Conservation (phyloP, 2,888 invertebrate species). For the Drosophila leonis region DNA sequence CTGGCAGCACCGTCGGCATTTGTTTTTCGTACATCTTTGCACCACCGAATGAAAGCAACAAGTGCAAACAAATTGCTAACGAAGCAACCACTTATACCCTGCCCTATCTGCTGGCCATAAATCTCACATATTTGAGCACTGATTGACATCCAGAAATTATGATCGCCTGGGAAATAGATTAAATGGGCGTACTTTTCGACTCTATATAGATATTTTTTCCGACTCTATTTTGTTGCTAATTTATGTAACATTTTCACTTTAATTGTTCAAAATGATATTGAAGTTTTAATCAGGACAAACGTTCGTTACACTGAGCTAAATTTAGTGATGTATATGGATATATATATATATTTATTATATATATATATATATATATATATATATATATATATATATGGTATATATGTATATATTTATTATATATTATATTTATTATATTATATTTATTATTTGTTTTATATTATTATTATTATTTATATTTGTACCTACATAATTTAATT, state of each 20-base stretch:
- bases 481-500: no score
- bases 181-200: constrained; percentile 6
- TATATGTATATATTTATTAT: no score
- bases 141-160: constrained; percentile 62
- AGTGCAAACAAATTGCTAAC: constrained; percentile 33
- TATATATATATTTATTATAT: no score
- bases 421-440: no score
- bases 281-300: constrained; percentile 6
- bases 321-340: not conserved
- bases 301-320: not conserved
- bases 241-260: constrained; percentile 18
- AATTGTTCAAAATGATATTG: constrained; percentile 11
- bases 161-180: constrained; percentile 18
- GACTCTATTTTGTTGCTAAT: constrained; percentile 7
- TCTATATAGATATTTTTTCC: no score
- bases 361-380: no score
- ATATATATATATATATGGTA: no score
- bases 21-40: constrained; percentile 43
- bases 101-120: constrained; percentile 42
- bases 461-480: no score
- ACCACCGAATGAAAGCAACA: constrained; percentile 23
- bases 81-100: constrained; percentile 22
- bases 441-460: no score
- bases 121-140: constrained; percentile 39
- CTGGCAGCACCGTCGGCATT: not conserved